These are phyloP conservation scores for Symphodus melops DNA, from an alignment of 2,113 vertebrate species.

Conservation along the genomic window DNA sequence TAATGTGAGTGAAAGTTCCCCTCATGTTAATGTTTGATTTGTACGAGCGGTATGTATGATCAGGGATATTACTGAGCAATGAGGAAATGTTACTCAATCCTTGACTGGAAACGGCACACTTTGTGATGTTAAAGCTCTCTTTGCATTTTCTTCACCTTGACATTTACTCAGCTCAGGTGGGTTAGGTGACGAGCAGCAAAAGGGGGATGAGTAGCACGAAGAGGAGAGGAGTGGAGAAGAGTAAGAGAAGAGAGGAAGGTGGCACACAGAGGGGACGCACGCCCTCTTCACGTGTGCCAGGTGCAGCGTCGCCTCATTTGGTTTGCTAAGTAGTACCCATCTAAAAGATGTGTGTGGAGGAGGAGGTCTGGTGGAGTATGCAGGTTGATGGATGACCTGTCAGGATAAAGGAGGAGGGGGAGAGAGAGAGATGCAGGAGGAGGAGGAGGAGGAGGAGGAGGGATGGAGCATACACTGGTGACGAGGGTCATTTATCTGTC, in stretches of 20 bases:
- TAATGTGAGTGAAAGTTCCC: not conserved
- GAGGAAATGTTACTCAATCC: too few species aligned
- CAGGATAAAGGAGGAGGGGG: conserved; percentile 23
- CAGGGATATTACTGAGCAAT: too few species aligned
- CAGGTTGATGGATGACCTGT: conserved; percentile 69
- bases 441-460: conserved; percentile 12
- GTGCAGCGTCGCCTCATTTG: conserved; percentile 64
- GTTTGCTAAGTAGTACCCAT: conserved; percentile 25
- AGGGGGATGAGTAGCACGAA: not conserved
- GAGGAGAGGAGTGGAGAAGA: not conserved
- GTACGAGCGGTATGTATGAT: not conserved
- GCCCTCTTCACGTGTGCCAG: conserved; percentile 29
- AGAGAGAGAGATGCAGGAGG: conserved; percentile 29
- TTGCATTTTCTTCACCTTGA: conserved; percentile 34
- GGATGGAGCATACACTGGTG: conserved; percentile 48
- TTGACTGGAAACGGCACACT: not conserved
- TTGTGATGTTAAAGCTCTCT: conserved; percentile 6
- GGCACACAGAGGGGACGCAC: not conserved
- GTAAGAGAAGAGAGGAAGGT: conserved; percentile 2
- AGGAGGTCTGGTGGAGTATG: conserved; percentile 16
- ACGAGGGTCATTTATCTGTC: conserved; percentile 73
- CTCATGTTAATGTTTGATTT: not conserved
- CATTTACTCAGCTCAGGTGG: conserved; percentile 40
- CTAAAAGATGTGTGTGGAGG: conserved; percentile 11
- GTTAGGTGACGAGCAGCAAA: conserved; percentile 40